Evolutionary conservation across 2,113 vertebrate genomes (phyloP), one percentile per base, ranked within the genome.

Genomic region (Macaca nemestrina): DNA sequence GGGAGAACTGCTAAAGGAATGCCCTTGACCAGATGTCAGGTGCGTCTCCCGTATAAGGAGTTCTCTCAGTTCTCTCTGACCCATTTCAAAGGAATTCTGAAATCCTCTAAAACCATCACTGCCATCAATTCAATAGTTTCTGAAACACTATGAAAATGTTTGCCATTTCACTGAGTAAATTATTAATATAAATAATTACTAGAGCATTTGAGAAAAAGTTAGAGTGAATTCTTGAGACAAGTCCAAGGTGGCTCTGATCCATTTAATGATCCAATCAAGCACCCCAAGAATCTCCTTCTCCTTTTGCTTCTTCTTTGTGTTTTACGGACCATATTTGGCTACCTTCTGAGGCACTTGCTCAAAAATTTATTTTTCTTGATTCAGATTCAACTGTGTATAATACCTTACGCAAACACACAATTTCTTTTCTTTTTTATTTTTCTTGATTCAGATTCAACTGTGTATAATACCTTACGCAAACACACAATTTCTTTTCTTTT

Each of bases 361-460:
- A 82, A 87, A 95, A 88, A 79, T 52, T 75, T 80, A 48, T 76
- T 95, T 95, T 86, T 97, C 95, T 92, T 92, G 90, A 96, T 59
- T 40, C n/a, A n/a, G 22, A 30, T 88, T 94, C 79, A 81, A 75
- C 76, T 90, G 88, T 67, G 72, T 20, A 50, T 55, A 93, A 87
- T 23, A 48, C 9, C 22, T 73, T 88, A 70, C 20, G 38, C 50
- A 43, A 13, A 43, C 72, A 81, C 3, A 57, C 81, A 67, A 64
- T 52, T 52, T 52, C 17, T 52, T 52, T 55, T 55, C 18, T 55
- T 55, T 55, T 55, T 55, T 55, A 48, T 76, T 95, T 95, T 86
- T 97, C 95, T 92, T 92, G 90, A 96, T 59, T 40, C n/a, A n/a
- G 22, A 30, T 88, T 94, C 79, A 81, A 75, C 76, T 90, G 88